Base-by-base conservation (phyloP, 2,113 vertebrate species). In the Equus przewalskii region DNA sequence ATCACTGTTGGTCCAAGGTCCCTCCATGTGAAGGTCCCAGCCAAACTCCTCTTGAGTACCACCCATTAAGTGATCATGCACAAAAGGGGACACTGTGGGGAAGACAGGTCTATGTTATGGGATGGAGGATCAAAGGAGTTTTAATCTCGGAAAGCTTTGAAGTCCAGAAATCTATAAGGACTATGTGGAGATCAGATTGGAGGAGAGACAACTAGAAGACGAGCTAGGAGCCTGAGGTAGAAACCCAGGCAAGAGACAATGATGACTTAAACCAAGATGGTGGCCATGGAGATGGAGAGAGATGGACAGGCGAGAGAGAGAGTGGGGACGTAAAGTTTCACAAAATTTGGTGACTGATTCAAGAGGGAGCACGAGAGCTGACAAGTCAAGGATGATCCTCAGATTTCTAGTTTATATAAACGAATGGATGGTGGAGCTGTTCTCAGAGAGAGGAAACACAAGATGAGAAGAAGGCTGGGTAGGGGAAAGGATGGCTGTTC, bases 401-500 rank as follows among this genome's bases (percentile, higher is more conserved):
- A 30, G 12, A 64, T 51, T 13, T 41, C 28, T 9, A 14, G 2
- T 41, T 44, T 70, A 46, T 46, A 10, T 33, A 33, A 76, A 33
- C 30, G 21, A 58, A 33, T 12, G 12, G 12, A 7, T 8, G 19
- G 22, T 30, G 4, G 21, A 24, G 7, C 83, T 62, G 13, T 83
- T 81, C 62, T 56, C 6, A 44, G 49, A 28, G 33, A 86, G 13
- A 85, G 21, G 16, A 78, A 62, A 36, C 33, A 75, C 11, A 54
- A 26, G 15, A 80, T 54, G 76, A 69, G 24, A 78, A 96, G 41
- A 7, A 46, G 78, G 10, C 0, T 46, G 14, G 7, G 12, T 44
- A 4, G 41, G 64, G 56, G 9, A 76, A 30, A 41, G 41, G 54
- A 65, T 0, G 0, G 6, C 3, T 46, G 4, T 7, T 72, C 26